Evolutionary conservation across 23 tunicate genomes (phyloP).

Genomic region (Trididemnum clinides): DNA sequence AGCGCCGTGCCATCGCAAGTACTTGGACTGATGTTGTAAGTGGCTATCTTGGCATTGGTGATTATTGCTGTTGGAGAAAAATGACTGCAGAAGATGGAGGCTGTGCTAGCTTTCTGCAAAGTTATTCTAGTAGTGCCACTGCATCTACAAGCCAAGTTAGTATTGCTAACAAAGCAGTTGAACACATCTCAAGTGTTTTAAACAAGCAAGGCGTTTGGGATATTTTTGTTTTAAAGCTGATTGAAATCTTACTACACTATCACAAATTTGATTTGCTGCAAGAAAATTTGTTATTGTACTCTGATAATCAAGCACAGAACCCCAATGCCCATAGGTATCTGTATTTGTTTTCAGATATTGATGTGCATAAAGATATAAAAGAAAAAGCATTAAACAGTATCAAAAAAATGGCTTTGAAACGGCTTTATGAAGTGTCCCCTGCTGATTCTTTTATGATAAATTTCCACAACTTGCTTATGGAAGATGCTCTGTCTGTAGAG

Average conservation of each 20-base stretch:
- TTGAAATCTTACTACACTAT: slow-evolving; percentile 29
- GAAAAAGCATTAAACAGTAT: neutral
- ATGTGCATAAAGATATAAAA: neutral
- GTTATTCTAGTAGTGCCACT: neutral
- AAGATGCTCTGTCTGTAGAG: neutral
- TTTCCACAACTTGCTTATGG: neutral
- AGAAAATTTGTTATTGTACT: slow-evolving; percentile 26
- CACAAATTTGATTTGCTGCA: neutral
- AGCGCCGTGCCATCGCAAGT: neutral
- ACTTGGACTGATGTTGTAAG: slow-evolving; percentile 10
- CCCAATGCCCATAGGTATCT: slow-evolving; percentile 73
- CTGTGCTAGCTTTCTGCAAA: no score
- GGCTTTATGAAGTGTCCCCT: neutral
- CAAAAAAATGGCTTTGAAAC: neutral
- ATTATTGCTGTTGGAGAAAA: slow-evolving; percentile 35
- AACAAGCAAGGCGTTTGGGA: slow-evolving; percentile 51
- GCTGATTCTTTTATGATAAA: neutral
- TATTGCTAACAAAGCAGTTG: slow-evolving; percentile 10
- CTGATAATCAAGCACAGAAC: slow-evolving; percentile 25
- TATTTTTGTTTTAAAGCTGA: slow-evolving; percentile 42
- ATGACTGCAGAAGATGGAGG: neutral
- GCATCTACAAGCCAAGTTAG: neutral
- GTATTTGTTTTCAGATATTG: neutral
- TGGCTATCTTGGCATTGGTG: slow-evolving; percentile 45
- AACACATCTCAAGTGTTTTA: slow-evolving; percentile 1